These are phyloP conservation scores for Falco peregrinus DNA, from an alignment of 2,797 vertebrate genomes.

Conservation along the genomic window DNA sequence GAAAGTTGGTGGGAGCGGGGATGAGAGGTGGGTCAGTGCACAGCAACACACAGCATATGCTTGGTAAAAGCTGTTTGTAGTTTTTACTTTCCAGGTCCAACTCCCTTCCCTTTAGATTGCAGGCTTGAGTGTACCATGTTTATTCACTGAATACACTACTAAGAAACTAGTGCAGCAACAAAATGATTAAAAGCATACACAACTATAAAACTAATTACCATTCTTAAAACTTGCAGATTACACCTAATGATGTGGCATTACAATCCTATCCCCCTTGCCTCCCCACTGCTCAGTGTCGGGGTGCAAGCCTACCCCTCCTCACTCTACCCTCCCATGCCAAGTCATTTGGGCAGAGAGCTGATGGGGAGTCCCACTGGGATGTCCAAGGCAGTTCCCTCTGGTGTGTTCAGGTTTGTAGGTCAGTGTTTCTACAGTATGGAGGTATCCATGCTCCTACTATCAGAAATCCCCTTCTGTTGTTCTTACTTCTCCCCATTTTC, in stretches of 20 bases:
- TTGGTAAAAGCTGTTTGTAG: not conserved
- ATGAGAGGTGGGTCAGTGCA: not conserved
- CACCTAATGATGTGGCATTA: not conserved
- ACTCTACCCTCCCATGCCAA: not conserved
- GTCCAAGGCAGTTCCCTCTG: rapidly evolving
- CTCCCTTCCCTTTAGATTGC: not conserved
- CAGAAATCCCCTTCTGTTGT: not conserved
- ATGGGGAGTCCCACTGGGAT: not conserved
- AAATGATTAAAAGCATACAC: not conserved
- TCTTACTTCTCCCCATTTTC: not conserved
- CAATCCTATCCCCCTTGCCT: not conserved
- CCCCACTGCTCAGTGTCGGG: not conserved
- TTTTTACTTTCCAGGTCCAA: not conserved
- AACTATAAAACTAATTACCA: not conserved
- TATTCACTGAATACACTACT: not conserved
- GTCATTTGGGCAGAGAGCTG: not conserved
- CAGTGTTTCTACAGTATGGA: not conserved
- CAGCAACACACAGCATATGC: not conserved
- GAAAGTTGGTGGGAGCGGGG: not conserved
- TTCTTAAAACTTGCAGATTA: not conserved
- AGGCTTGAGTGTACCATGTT: not conserved
- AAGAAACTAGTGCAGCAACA: not conserved
- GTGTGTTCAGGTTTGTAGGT: not conserved
- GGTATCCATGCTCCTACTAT: not conserved
- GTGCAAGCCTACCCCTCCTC: not conserved